Percentiles rank a stretch among this genome's conserved stretches.
These are phyloP conservation scores for Hipposideros larvatus DNA, from an alignment of 2,797 vertebrate species.

Conservation along the genomic window DNA sequence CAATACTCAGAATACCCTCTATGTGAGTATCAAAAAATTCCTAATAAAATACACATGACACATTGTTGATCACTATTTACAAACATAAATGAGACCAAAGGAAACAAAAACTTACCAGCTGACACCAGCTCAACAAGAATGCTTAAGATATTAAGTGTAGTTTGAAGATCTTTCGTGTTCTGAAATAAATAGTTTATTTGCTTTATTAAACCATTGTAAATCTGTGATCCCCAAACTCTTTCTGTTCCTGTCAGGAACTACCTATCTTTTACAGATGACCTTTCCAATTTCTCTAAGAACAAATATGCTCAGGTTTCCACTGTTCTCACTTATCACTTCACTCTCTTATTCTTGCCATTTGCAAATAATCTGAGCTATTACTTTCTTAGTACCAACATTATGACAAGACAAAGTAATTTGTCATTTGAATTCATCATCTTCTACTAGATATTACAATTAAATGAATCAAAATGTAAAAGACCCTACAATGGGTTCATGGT, in stretches of 20 bases:
- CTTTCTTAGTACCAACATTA: conserved; percentile 44
- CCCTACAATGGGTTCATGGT: not conserved
- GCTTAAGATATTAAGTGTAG: conserved; percentile 94
- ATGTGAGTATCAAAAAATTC: conserved; percentile 11
- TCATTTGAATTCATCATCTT: conserved; percentile 43
- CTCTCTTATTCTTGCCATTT: not conserved
- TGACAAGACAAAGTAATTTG: conserved; percentile 18
- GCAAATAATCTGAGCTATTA: conserved; percentile 35
- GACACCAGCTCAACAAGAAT: conserved; percentile 97
- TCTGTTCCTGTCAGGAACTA: conserved; percentile 20
- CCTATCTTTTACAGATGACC: conserved; percentile 18
- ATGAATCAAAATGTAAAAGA: conserved; percentile 20
- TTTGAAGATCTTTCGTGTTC: conserved; percentile 95
- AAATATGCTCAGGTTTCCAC: not conserved
- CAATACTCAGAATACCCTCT: conserved; percentile 28
- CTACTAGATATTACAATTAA: conserved; percentile 30
- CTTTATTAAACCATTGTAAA: conserved; percentile 64
- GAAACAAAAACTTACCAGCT: conserved; percentile 91
- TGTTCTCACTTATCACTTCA: not conserved
- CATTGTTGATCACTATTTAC: conserved; percentile 19
- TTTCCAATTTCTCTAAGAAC: conserved; percentile 47
- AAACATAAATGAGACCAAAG: conserved; percentile 62
- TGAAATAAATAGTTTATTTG: conserved; percentile 87
- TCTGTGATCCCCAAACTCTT: conserved; percentile 52
- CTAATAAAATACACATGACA: not conserved